phyloP scores from a whole-genome alignment of 2,888 invertebrate genomes.

The Napeogenes inachia region DNA sequence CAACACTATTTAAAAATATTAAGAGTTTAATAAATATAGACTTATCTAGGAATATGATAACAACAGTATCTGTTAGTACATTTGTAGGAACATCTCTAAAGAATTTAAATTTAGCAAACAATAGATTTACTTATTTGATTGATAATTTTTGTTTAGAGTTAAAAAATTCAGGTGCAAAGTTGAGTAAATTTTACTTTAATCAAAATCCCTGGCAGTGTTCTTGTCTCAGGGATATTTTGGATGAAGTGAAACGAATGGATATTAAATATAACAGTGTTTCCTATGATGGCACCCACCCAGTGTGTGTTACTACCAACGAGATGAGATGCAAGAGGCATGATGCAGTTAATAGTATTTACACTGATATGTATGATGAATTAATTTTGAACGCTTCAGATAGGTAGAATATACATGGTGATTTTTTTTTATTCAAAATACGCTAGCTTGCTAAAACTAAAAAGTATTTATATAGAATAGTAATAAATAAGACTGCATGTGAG shows the following conservation, averaged over 20 bases:
- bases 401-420: too few relatives aligned
- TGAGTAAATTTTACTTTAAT: slow-evolving; percentile 57
- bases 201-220: slow-evolving; percentile 69
- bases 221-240: slow-evolving; percentile 52
- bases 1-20: slow-evolving; percentile 48
- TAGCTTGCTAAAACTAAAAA: too few relatives aligned
- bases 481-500: too few relatives aligned
- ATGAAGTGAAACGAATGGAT: slow-evolving; percentile 49
- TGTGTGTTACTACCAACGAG: slow-evolving; percentile 52
- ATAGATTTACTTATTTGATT: slow-evolving; percentile 55
- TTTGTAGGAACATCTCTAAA: slow-evolving; percentile 52
- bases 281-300: slow-evolving; percentile 50
- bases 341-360: slow-evolving; percentile 44
- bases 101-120: slow-evolving; percentile 54
- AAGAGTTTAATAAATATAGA: slow-evolving; percentile 47
- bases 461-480: too few relatives aligned
- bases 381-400: slow-evolving; percentile 8
- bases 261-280: slow-evolving; percentile 49
- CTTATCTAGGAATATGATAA: slow-evolving; percentile 53
- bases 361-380: slow-evolving; percentile 43
- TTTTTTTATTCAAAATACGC: too few relatives aligned
- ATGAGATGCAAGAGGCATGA: slow-evolving; percentile 52
- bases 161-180: slow-evolving; percentile 48
- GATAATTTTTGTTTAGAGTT: slow-evolving; percentile 61
- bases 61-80: slow-evolving; percentile 49